Evolutionary conservation across 1,140 invertebrate genomes (phyloP).

Genomic region (Glomeris maerens): DNA sequence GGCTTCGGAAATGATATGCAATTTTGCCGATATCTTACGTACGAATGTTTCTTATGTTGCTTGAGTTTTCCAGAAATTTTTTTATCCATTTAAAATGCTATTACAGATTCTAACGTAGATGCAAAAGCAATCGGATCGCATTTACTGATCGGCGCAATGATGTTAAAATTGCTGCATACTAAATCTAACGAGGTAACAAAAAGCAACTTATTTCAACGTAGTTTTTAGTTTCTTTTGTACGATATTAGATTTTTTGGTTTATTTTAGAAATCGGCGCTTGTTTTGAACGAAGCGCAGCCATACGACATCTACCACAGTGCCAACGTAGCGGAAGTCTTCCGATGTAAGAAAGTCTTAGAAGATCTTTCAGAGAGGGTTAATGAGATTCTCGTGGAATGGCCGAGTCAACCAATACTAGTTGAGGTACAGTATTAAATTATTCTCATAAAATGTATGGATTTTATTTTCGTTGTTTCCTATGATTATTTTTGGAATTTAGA

Average conservation of each 20-base stretch:
- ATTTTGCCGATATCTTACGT: too few species aligned
- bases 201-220: too few species aligned
- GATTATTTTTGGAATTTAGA: constrained; percentile 7
- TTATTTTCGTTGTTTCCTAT: constrained; percentile 13
- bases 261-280: neutral
- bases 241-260: neutral
- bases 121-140: too few species aligned
- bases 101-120: too few species aligned
- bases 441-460: neutral
- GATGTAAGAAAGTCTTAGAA: constrained; percentile 51
- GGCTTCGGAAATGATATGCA: constrained; percentile 1
- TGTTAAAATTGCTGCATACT: too few species aligned
- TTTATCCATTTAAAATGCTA: too few species aligned
- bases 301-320: constrained; percentile 77
- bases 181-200: too few species aligned
- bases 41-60: too few species aligned
- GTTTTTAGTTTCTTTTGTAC: too few species aligned
- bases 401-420: constrained; percentile 71
- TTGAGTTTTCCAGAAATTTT: too few species aligned
- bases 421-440: constrained; percentile 41
- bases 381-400: constrained; percentile 66
- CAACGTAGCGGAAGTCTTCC: constrained; percentile 58
- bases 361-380: constrained; percentile 42
- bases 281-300: constrained; percentile 21
- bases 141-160: too few species aligned